phyloP scores from a whole-genome alignment of 2,888 invertebrate genomes.

The Dendrolimus houi region DNA sequence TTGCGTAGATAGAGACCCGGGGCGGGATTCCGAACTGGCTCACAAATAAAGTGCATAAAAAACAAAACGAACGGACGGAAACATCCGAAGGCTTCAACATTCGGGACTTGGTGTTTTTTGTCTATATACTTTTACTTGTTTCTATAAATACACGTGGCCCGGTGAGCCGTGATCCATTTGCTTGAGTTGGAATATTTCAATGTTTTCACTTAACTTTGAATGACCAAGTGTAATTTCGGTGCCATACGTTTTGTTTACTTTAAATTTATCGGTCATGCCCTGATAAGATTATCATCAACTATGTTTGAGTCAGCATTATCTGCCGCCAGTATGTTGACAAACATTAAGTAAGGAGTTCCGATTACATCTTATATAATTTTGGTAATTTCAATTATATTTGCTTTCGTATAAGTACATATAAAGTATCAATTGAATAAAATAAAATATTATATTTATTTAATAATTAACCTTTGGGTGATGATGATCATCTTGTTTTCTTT shows the following conservation, averaged over 20 bases:
- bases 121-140: slow-evolving; percentile 40
- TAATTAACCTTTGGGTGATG: too few species aligned
- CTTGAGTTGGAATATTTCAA: slow-evolving; percentile 3
- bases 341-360: not conserved
- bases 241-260: not conserved
- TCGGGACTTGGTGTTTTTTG: slow-evolving; percentile 54
- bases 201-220: not conserved
- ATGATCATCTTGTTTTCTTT: not conserved
- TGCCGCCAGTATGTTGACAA: slow-evolving; percentile 3
- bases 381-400: not conserved
- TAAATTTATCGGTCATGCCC: not conserved
- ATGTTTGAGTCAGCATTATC: not conserved
- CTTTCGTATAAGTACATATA: too few species aligned
- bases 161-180: slow-evolving; percentile 36
- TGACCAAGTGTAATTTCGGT: not conserved
- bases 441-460: too few species aligned
- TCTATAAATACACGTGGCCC: slow-evolving; percentile 58
- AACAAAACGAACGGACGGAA: slow-evolving; percentile 38
- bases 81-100: slow-evolving; percentile 49
- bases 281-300: not conserved
- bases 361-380: not conserved
- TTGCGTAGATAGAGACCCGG: slow-evolving; percentile 26
- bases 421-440: too few species aligned
- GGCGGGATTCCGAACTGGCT: slow-evolving; percentile 24
- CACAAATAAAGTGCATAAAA: slow-evolving; percentile 38